Percentiles rank a stretch among this genome's conserved stretches.
These are phyloP conservation scores for Taenioides sp. DNA, from an alignment of 2,797 vertebrate genomes.

Conservation along the genomic window DNA sequence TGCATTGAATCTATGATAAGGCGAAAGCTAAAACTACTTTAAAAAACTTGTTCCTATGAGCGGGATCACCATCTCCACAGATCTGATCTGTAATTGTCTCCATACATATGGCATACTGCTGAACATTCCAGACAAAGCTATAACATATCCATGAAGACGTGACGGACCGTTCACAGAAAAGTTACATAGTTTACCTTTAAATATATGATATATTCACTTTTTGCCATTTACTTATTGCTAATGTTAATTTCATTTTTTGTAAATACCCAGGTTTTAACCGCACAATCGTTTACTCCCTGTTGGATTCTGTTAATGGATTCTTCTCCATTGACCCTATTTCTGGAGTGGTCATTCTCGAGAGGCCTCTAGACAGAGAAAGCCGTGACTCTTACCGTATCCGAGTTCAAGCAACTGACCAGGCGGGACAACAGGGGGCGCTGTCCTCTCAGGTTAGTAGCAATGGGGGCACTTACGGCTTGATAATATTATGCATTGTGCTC, in stretches of 20 bases:
- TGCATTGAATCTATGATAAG: not conserved
- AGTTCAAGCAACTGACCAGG: conserved; percentile 87
- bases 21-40: not conserved
- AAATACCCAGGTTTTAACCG: conserved; percentile 83
- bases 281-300: conserved; percentile 86
- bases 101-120: not conserved
- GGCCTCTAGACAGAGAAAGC: conserved; percentile 87
- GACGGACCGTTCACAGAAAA: not conserved
- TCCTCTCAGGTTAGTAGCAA: conserved; percentile 76
- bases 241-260: conserved; percentile 9
- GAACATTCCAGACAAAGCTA: no score
- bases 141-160: not conserved
- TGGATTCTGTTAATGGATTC: conserved; percentile 83
- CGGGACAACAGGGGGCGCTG: conserved; percentile 84
- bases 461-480: not conserved
- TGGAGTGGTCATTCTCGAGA: conserved; percentile 89
- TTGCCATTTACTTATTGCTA: not conserved
- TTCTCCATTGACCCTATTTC: conserved; percentile 90
- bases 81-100: not conserved
- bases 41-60: no score
- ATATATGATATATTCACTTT: not conserved
- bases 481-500: not conserved
- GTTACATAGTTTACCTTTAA: not conserved
- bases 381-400: conserved; percentile 83
- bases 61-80: no score